Evolutionary conservation across 2,797 vertebrate genomes (phyloP).

Genomic region (Cynopterus sphinx): DNA sequence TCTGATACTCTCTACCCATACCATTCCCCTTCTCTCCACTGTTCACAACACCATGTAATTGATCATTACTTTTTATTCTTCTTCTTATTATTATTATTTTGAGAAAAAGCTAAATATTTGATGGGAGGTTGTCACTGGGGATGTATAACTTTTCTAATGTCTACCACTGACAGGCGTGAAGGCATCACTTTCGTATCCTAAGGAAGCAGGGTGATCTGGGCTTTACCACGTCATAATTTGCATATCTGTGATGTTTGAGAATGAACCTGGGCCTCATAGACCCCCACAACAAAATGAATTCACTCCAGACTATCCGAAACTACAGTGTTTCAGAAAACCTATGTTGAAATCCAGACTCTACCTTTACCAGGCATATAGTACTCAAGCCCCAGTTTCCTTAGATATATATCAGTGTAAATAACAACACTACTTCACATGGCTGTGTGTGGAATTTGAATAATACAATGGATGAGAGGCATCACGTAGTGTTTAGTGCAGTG

Average conservation of each 20-base stretch:
- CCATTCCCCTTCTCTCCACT: not conserved
- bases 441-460: not conserved
- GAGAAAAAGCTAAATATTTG: not conserved
- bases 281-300: not conserved
- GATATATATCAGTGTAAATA: not conserved
- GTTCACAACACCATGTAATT: not conserved
- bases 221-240: not conserved
- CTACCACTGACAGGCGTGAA: not conserved
- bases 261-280: not conserved
- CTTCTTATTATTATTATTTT: not conserved
- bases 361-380: not conserved
- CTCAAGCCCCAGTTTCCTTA: not conserved
- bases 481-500: not conserved
- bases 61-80: not conserved
- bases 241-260: not conserved
- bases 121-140: not conserved
- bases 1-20: not conserved
- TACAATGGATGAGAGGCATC: not conserved
- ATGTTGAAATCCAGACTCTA: not conserved
- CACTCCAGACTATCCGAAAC: not conserved
- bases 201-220: not conserved
- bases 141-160: not conserved
- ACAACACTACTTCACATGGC: not conserved
- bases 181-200: not conserved
- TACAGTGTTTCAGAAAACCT: not conserved